Evolutionary conservation across 2,888 invertebrate genomes (phyloP), one percentile per base, ranked within the genome.

Genomic region (Pachycephus smyrnensis): DNA sequence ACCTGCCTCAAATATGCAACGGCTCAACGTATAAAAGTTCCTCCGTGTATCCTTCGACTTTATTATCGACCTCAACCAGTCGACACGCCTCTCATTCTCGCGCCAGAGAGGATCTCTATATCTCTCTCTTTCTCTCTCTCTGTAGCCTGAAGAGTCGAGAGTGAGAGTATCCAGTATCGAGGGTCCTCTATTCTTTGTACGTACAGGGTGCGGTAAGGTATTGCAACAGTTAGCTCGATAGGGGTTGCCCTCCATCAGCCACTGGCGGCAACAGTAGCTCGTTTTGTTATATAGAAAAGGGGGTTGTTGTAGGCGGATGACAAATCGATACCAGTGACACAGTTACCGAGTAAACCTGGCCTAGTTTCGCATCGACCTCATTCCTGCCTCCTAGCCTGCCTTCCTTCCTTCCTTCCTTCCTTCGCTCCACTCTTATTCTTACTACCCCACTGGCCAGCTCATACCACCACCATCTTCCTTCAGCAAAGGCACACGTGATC

Each of bases 311-410:
- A 80, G 84, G 82, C 83, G 82, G 87, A 82, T 82, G 84, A 82
- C 80, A 84, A 86, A 90, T 90, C 89, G 89, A 90, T 90, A 89
- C 81, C 84, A 85, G 86, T 89, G 91, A 90, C 91, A 90, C 85
- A 89, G 88, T 91, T 91, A 90, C 91, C 90, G 90, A 90, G 91
- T 91, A 90, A 91, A 91, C 91, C 90, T 91, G 90, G 89, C 91
- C 91, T 84, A 89, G 88, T 89, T 91, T 88, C 80, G 81, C 80
- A 83, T 79, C 86, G 88, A 89, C 89, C 89, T 88, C 89, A 86
- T 88, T 88, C 87, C 83, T 81, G 75, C 82, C 82, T 83, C 78
- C 77, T 81, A 76, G 68, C 73, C 76, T 77, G 76, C 80, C 80
- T 79, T 77, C 77, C 80, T 76, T 77, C 80, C 80, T 79, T 77